phyloP scores from a whole-genome alignment of 2,797 vertebrate species.

The Tympanoctomys barrerae region DNA sequence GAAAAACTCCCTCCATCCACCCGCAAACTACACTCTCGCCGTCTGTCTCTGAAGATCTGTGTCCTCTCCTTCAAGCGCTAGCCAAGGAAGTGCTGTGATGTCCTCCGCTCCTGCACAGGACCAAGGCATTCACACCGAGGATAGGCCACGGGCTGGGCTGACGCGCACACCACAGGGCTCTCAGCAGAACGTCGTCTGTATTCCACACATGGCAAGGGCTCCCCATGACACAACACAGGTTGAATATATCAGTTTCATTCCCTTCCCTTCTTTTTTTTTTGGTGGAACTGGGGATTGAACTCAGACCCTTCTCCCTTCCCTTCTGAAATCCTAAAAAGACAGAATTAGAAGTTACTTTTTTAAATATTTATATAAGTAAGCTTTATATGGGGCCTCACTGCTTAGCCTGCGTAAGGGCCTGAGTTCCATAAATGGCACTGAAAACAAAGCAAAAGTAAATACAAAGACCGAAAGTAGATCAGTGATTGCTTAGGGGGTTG shows the following conservation, averaged over 20 bases:
- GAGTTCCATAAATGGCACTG: background rate
- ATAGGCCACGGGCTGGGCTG: fast-evolving
- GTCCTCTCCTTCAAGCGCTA: background rate
- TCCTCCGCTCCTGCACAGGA: background rate
- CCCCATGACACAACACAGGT: background rate
- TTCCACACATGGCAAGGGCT: background rate
- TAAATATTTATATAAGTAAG: slow-evolving; percentile 15
- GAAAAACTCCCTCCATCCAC: background rate
- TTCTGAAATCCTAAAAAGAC: background rate
- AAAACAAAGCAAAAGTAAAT: background rate
- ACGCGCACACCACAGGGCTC: background rate
- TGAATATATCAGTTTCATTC: background rate
- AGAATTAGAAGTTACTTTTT: background rate
- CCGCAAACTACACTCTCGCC: background rate
- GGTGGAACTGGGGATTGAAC: too few species aligned
- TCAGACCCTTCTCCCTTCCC: background rate
- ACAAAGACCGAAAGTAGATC: background rate
- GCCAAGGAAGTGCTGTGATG: background rate
- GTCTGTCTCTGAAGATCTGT: background rate
- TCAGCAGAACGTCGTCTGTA: background rate
- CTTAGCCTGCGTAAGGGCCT: background rate
- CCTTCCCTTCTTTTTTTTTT: background rate
- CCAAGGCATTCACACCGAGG: fast-evolving
- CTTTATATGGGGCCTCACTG: background rate
- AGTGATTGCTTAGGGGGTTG: too few species aligned